phyloP scores from a whole-genome alignment of 1,140 invertebrate genomes.

The Pinna nobilis region DNA sequence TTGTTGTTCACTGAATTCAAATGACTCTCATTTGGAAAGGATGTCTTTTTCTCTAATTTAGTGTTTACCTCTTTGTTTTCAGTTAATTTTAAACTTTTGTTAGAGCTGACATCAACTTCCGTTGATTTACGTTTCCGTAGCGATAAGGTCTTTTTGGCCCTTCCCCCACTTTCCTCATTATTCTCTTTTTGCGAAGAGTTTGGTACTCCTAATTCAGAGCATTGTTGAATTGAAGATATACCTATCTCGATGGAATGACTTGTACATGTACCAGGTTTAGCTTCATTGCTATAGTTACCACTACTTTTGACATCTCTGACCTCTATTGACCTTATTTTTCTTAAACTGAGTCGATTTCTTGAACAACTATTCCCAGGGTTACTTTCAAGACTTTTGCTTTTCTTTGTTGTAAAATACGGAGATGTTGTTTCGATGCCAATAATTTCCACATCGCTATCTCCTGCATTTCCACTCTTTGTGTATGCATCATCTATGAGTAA shows the following conservation, averaged over 20 bases:
- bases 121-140: too few species aligned
- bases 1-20: too few species aligned
- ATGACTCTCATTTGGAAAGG: neutral
- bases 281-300: too few species aligned
- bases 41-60: neutral
- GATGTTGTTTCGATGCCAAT: slow-evolving; percentile 32
- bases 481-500: too few species aligned
- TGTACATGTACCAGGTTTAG: too few species aligned
- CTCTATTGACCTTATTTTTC: neutral
- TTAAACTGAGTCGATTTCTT: neutral
- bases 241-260: too few species aligned
- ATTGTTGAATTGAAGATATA: slow-evolving; percentile 1
- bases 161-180: neutral
- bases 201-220: neutral
- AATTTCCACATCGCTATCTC: slow-evolving; percentile 36
- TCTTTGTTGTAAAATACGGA: slow-evolving; percentile 21
- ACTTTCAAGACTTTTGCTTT: neutral
- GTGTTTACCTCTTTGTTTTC: neutral
- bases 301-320: too few species aligned
- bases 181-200: neutral
- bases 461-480: neutral
- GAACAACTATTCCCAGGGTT: neutral
- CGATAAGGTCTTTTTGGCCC: too few species aligned
- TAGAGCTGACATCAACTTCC: too few species aligned
- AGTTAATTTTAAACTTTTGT: too few species aligned